Evolutionary conservation across 2,113 vertebrate species (phyloP), one percentile per base, ranked within the genome.

Genomic region (Damaliscus lunatus): DNA sequence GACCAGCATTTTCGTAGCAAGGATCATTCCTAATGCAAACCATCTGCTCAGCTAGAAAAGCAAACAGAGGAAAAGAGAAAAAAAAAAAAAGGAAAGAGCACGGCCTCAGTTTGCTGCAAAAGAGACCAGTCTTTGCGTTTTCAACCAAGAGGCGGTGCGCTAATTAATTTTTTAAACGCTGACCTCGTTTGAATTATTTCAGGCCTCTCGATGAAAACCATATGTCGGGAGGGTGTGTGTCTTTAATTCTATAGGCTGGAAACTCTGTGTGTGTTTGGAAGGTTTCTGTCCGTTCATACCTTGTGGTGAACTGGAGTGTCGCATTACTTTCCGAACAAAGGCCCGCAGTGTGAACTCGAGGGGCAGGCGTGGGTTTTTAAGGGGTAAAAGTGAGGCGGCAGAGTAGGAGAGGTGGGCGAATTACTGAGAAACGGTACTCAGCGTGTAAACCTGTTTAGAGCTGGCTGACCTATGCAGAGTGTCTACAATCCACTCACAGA

Each of bases 401-500:
- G 0, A 9, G 5, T 6, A 5, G 43, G 31, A 10, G 50, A 71
- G 23, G 2, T 10, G 4, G 2, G 6, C 53, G 43, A 16, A 1
- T 31, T 2, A 16, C 23, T 36, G 7, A 74, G 21, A 60, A 33
- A 19, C 1, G n/a, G 1, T 3, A 1, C 15, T 55, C 46, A 8
- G 43, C 9, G 4, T 71, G 53, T 27, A 19, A 62, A 6, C 25
- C 8, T 13, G 3, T 48, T 67, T 3, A 12, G 17, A 17, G 36
- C 4, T 3, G 17, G n/a, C 17, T 31, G 2, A 17, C 1, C 2
- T 11, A 1, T 3, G 13, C 78, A 3, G 0, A 23, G 53, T 1
- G 3, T 0, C 15, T 6, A 2, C 0, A 0, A 25, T 3, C 19
- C 53, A 8, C 36, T 31, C 33, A 0, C 19, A 50, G 7, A 23